phyloP scores from a whole-genome alignment of 2,113 vertebrate species.

The Lates calcarifer region DNA sequence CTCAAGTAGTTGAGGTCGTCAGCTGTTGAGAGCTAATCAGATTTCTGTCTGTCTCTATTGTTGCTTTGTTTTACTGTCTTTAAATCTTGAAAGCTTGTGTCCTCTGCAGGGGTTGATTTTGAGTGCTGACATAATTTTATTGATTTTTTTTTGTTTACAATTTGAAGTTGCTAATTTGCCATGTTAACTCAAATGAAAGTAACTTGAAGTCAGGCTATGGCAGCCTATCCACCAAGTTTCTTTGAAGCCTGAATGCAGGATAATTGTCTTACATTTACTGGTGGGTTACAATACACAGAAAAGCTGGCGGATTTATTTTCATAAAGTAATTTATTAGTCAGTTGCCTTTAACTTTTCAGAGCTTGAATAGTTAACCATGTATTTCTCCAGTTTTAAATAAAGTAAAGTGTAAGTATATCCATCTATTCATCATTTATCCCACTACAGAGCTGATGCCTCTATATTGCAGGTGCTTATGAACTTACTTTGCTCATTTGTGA shows the following conservation, averaged over 20 bases:
- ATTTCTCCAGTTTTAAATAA: background rate
- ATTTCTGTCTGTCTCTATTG: background rate
- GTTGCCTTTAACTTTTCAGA: background rate
- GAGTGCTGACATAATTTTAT: too few relatives aligned
- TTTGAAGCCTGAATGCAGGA: too few relatives aligned
- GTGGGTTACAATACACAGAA: background rate
- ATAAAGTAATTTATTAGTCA: background rate
- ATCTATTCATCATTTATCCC: background rate
- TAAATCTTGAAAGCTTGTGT: background rate
- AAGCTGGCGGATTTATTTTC: background rate
- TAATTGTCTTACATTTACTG: background rate
- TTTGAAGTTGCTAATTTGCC: too few relatives aligned
- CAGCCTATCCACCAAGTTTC: too few relatives aligned
- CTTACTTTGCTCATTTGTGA: conserved; percentile 9
- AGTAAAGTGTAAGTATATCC: too few relatives aligned
- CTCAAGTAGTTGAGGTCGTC: conserved; percentile 14
- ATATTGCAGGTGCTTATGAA: conserved; percentile 1
- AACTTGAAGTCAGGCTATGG: too few relatives aligned
- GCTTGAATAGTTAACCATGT: background rate
- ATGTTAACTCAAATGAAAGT: too few relatives aligned
- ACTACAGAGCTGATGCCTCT: background rate
- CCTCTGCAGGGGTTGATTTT: too few relatives aligned
- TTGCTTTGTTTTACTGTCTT: background rate
- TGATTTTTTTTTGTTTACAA: too few relatives aligned
- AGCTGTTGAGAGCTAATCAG: conserved; percentile 13